Conservation (phyloP, 2,888 invertebrate species). For the Drosophila quasianomalipes region DNA sequence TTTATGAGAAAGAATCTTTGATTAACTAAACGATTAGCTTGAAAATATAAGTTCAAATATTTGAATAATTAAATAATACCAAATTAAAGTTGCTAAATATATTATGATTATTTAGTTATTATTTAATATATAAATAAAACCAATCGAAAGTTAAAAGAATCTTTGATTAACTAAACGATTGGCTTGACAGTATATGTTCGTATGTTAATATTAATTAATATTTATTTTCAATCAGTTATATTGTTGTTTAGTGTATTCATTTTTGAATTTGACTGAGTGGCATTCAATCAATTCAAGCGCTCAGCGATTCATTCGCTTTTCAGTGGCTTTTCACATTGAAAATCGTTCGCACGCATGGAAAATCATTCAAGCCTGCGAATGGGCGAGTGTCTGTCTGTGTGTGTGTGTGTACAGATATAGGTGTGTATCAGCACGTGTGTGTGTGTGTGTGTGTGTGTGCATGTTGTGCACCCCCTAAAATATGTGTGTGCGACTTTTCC, state of each 20-base stretch:
- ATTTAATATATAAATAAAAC: not conserved
- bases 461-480: constrained; percentile 51
- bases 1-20: not conserved
- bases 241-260: constrained; percentile 45
- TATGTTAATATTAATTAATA: not conserved
- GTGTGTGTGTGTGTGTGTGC: constrained; percentile 18
- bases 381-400: constrained; percentile 24
- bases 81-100: not conserved
- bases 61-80: not conserved
- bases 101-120: not conserved
- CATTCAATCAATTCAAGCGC: constrained; percentile 62
- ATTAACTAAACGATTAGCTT: not conserved
- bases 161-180: not conserved
- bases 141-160: not conserved
- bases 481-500: constrained; percentile 67
- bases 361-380: constrained; percentile 72
- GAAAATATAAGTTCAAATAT: not conserved
- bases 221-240: constrained; percentile 5
- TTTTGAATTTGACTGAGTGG: constrained; percentile 35
- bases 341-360: constrained; percentile 75
- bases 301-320: constrained; percentile 54
- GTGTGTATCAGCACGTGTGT: constrained; percentile 29
- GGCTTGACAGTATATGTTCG: no score
- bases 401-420: constrained; percentile 5
- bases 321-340: constrained; percentile 52